A percentile compares a stretch with the other conserved stretches of the same genome.
Evolutionary conservation across 2,113 vertebrate species (phyloP).

Genomic region (Stercorarius parasiticus): DNA sequence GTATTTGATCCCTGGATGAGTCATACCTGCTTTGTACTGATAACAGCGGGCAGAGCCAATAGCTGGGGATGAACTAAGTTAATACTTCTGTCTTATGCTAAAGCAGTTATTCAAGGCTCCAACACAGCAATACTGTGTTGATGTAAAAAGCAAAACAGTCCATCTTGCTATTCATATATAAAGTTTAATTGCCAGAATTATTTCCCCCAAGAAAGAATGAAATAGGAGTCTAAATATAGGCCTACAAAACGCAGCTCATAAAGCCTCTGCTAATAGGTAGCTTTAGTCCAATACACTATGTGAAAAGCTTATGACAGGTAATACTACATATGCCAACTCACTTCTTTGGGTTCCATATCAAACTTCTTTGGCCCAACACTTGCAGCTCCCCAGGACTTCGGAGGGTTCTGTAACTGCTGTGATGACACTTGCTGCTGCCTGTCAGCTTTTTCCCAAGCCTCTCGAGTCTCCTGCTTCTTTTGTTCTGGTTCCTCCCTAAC

Average conservation of each 20-base stretch:
- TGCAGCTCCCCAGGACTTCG: slow-evolving; percentile 82
- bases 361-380: slow-evolving; percentile 76
- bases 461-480: slow-evolving; percentile 67
- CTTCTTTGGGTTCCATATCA: slow-evolving; percentile 79
- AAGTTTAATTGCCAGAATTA: not conserved
- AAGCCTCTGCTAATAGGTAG: not conserved
- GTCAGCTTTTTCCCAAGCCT: slow-evolving; percentile 69
- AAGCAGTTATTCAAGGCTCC: slow-evolving; percentile 10
- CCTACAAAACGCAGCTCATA: not conserved
- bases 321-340: slow-evolving; percentile 68
- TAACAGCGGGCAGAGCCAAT: slow-evolving; percentile 3
- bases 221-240: not conserved
- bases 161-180: not conserved
- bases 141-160: not conserved
- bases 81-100: slow-evolving; percentile 34
- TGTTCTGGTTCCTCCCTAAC: slow-evolving; percentile 72
- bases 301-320: slow-evolving; percentile 35
- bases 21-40: slow-evolving; percentile 54
- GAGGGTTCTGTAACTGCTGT: slow-evolving; percentile 50
- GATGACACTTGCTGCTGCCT: slow-evolving; percentile 45
- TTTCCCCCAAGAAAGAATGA: not conserved
- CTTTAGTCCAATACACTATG: not conserved
- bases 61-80: slow-evolving; percentile 3
- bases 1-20: slow-evolving; percentile 44
- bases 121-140: not conserved